Evolutionary conservation across 2,113 vertebrate genomes (phyloP).

Genomic region (Procavia capensis): DNA sequence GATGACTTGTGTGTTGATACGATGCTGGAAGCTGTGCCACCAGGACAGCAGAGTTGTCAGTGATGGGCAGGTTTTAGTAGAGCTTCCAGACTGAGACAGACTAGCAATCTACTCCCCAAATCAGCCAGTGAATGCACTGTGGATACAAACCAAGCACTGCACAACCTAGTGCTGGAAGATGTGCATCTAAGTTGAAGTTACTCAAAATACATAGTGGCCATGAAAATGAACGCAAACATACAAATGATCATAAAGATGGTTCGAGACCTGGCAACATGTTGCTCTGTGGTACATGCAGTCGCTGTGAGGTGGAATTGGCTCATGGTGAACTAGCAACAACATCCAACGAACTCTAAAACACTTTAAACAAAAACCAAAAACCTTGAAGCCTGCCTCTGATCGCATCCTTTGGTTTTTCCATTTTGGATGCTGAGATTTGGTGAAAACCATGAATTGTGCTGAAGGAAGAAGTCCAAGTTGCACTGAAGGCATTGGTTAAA

Average conservation of each 20-base stretch:
- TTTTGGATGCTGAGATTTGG: neutral
- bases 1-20: neutral
- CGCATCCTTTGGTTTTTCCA: neutral
- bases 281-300: too few relatives aligned
- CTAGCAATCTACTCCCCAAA: neutral
- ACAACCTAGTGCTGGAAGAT: neutral
- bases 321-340: neutral
- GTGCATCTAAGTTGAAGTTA: neutral
- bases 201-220: neutral
- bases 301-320: too few relatives aligned
- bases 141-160: neutral
- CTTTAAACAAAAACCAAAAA: neutral
- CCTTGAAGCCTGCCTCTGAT: neutral
- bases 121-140: neutral
- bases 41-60: neutral
- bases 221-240: neutral
- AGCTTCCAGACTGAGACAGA: neutral
- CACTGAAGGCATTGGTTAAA: too few relatives aligned
- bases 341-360: neutral
- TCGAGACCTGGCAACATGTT: neutral
- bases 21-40: neutral
- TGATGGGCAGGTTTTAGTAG: neutral
- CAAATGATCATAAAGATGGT: neutral
- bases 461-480: too few relatives aligned
- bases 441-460: neutral